Conservation (phyloP, 2,113 vertebrate genomes). For the Laterallus jamaicensis region DNA sequence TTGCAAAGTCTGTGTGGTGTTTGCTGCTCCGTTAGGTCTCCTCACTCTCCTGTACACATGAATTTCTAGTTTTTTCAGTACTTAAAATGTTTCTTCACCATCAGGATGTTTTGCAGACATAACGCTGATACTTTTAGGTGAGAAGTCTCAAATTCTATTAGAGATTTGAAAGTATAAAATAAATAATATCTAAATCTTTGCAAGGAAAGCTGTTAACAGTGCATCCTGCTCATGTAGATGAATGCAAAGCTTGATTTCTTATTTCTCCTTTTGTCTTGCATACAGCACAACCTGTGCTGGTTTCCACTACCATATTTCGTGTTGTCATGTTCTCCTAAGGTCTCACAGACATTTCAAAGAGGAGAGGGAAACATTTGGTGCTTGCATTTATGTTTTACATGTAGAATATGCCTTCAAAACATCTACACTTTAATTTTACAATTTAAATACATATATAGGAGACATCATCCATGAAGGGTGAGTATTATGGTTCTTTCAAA, state of each 20-base stretch:
- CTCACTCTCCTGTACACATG: neutral
- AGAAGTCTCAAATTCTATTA: neutral
- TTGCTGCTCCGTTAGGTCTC: neutral
- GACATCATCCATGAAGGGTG: conserved; percentile 29
- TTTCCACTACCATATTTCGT: neutral
- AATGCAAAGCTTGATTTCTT: conserved; percentile 32
- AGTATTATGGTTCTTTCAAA: conserved; percentile 26
- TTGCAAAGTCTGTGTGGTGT: neutral
- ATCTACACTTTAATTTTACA: conserved; percentile 8
- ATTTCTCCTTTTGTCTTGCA: neutral
- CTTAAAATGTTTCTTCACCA: neutral
- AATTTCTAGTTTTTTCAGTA: neutral
- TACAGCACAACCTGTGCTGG: neutral
- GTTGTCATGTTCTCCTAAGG: neutral
- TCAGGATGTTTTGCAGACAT: neutral
- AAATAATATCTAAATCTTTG: neutral
- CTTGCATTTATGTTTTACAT: neutral
- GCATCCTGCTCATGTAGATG: neutral
- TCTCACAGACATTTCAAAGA: neutral
- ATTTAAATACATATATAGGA: conserved; percentile 9
- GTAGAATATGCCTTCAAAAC: neutral
- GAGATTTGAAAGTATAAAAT: conserved; percentile 17
- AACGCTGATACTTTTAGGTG: neutral
- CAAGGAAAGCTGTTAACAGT: neutral
- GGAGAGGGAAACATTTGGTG: neutral